Conservation (phyloP, 2,113 vertebrate genomes). For the Hyaena hyaena region DNA sequence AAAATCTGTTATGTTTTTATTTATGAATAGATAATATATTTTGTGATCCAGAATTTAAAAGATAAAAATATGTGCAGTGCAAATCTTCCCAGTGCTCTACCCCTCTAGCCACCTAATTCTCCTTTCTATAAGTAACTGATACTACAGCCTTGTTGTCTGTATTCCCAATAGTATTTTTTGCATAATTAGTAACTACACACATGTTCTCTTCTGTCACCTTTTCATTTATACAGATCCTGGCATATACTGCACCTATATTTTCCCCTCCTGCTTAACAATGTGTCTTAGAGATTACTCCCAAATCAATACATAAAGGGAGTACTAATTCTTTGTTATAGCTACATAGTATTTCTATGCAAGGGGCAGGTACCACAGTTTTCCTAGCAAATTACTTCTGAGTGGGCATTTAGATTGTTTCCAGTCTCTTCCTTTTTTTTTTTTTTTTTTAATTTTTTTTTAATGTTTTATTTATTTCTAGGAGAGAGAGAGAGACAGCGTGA, state of each 20-base stretch:
- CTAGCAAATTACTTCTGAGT: background rate
- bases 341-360: background rate
- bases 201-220: background rate
- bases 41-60: slow-evolving; percentile 21
- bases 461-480: too few relatives aligned
- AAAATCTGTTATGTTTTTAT: background rate
- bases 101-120: background rate
- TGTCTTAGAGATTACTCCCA: background rate
- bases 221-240: background rate
- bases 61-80: background rate
- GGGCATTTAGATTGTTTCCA: background rate
- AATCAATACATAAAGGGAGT: background rate
- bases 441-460: too few relatives aligned
- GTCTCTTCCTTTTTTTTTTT: background rate
- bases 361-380: background rate
- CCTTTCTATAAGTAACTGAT: background rate
- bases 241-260: fast-evolving
- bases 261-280: fast-evolving
- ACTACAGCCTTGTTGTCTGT: background rate
- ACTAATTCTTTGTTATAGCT: background rate
- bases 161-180: background rate
- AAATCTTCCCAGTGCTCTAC: background rate
- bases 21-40: background rate
- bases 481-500: too few relatives aligned
- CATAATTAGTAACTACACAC: background rate